Evolutionary conservation across 2,113 vertebrate species (phyloP).

Genomic region (Hymenochirus boettgeri): DNA sequence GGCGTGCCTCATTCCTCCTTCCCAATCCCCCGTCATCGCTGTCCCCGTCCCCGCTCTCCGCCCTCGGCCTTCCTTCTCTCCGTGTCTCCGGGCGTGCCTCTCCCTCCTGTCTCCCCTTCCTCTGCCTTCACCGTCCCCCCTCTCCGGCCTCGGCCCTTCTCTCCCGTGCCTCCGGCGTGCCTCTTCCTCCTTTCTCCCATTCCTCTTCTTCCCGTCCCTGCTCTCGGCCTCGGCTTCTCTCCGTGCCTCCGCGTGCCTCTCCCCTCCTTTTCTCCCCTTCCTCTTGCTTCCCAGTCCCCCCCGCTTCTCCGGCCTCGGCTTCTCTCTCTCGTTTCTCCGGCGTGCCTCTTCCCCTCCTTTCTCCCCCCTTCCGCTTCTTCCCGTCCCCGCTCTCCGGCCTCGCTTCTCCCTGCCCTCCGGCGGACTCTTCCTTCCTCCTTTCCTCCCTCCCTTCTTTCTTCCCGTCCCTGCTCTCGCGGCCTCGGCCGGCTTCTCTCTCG

Average conservation of each 20-base stretch:
- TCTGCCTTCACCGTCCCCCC: background rate
- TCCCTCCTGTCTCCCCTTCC: background rate
- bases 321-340: background rate
- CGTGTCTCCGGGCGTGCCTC: background rate
- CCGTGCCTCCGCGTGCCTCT: background rate
- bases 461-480: background rate
- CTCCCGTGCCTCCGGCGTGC: too few species aligned
- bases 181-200: too few species aligned
- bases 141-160: background rate
- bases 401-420: background rate
- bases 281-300: too few species aligned
- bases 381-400: too few species aligned
- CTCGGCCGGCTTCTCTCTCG: background rate
- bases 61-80: background rate
- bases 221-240: constrained; percentile 5
- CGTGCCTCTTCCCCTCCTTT: background rate
- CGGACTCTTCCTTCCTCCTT: background rate
- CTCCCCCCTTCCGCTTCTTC: too few species aligned
- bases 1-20: background rate
- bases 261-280: background rate
- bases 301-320: too few species aligned
- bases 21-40: background rate
- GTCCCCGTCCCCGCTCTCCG: background rate
- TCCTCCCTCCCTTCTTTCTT: background rate
- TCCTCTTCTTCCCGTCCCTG: background rate